A percentile compares a stretch with the other conserved stretches of the same genome.
phyloP scores from a whole-genome alignment of 2,113 vertebrate genomes.

The Periophthalmodon schlosseri region DNA sequence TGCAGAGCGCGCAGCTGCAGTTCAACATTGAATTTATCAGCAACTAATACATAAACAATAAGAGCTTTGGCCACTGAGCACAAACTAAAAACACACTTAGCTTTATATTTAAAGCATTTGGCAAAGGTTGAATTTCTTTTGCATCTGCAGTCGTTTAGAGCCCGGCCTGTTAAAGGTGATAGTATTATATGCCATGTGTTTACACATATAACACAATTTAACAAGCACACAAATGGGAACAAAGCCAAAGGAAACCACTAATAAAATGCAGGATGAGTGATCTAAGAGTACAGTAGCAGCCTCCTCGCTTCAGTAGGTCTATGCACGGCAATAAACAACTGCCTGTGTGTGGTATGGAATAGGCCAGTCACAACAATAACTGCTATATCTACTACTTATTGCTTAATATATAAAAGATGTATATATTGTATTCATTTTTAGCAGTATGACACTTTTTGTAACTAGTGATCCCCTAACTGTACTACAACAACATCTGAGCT shows the following conservation, averaged over 20 bases:
- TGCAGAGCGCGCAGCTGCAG: slow-evolving; percentile 38
- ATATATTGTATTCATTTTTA: background rate
- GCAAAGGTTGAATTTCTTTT: slow-evolving; percentile 15
- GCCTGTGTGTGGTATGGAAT: slow-evolving; percentile 12
- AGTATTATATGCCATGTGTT: slow-evolving; percentile 55
- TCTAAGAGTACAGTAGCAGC: slow-evolving; percentile 52
- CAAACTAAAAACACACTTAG: background rate
- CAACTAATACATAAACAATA: background rate
- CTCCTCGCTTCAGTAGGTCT: slow-evolving; percentile 1
- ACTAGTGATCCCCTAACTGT: background rate
- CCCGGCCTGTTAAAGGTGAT: slow-evolving; percentile 29
- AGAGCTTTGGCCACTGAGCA: background rate
- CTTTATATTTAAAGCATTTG: background rate
- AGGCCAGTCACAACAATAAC: background rate
- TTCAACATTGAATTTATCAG: slow-evolving; percentile 11
- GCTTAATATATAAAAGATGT: background rate
- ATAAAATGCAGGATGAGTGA: slow-evolving; percentile 66
- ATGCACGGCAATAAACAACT: background rate
- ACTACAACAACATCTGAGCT: background rate
- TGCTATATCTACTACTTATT: background rate
- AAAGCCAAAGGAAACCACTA: slow-evolving; percentile 50
- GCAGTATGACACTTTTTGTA: no score
- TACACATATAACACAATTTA: slow-evolving; percentile 56
- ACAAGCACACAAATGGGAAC: slow-evolving; percentile 50
- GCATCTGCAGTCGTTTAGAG: slow-evolving; percentile 24